Evolutionary conservation across 2,888 invertebrate genomes (phyloP).

Genomic region (Hypomecis punctinalis): DNA sequence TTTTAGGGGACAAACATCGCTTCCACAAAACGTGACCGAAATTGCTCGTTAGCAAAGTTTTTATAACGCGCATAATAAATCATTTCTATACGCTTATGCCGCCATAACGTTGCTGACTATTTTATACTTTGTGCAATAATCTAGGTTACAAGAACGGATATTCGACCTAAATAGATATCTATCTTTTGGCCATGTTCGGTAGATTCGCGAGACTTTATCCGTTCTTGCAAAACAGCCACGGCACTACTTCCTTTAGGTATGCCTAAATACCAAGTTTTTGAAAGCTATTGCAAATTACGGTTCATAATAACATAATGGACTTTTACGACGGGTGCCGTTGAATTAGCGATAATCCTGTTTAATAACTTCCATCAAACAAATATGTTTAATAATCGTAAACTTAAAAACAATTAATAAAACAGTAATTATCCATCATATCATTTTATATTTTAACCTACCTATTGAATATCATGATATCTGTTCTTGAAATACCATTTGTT

Average conservation of each 20-base stretch:
- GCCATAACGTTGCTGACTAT: conserved; percentile 7
- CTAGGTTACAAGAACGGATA: conserved; percentile 29
- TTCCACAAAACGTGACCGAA: conserved; percentile 62
- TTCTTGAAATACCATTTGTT: background rate
- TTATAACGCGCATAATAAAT: conserved; percentile 48
- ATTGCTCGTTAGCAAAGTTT: conserved; percentile 57
- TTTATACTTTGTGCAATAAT: conserved; percentile 26
- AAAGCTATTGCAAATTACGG: background rate
- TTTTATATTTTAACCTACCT: too few species aligned
- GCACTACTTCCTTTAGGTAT: conserved; percentile 3
- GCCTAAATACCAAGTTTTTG: background rate
- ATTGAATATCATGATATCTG: too few species aligned
- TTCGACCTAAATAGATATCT: conserved; percentile 23
- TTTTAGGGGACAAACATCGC: conserved; percentile 68
- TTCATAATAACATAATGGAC: conserved; percentile 3
- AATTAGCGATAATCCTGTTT: background rate
- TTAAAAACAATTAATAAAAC: too few species aligned
- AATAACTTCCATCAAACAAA: conserved; percentile 1
- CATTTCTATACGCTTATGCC: conserved; percentile 40
- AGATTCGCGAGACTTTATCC: conserved; percentile 23
- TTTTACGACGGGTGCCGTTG: background rate
- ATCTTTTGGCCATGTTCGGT: conserved; percentile 12
- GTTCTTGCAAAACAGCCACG: conserved; percentile 6
- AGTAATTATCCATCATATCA: too few species aligned
- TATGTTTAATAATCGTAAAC: conserved; percentile 3